Evolutionary conservation across 1,140 invertebrate genomes (phyloP).

Genomic region (Drosophila sproati): DNA sequence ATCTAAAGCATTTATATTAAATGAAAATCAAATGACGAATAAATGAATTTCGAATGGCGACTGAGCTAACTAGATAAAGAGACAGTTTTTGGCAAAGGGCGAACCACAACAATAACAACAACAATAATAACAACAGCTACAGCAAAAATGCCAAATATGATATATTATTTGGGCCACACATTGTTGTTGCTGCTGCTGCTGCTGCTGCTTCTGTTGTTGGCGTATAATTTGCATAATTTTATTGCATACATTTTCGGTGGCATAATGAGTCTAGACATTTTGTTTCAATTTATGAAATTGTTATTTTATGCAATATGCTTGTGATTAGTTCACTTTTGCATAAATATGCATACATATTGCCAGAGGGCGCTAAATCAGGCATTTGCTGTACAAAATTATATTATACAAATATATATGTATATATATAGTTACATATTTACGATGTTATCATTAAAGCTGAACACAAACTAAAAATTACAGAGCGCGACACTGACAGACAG

Average conservation of each 20-base stretch:
- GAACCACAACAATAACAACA: neutral
- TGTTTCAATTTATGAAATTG: constrained; percentile 69
- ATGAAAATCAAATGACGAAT: constrained; percentile 20
- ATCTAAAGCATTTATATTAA: constrained; percentile 9
- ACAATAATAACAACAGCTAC: neutral
- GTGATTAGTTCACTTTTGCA: constrained; percentile 67
- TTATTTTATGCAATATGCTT: constrained; percentile 76
- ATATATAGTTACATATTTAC: constrained; percentile 14
- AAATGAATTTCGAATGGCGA: constrained; percentile 29
- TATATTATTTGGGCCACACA: constrained; percentile 26
- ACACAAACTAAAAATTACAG: constrained; percentile 45
- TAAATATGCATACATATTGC: constrained; percentile 47
- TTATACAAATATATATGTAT: neutral
- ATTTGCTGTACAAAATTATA: neutral
- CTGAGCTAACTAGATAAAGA: constrained; percentile 18
- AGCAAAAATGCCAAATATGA: constrained; percentile 22
- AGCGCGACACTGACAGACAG: neutral
- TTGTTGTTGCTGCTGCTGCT: constrained; percentile 11
- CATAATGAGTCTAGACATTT: constrained; percentile 77
- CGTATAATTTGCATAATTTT: constrained; percentile 71
- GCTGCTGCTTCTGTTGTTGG: constrained; percentile 12
- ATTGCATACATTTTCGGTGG: constrained; percentile 59
- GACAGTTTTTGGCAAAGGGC: constrained; percentile 13
- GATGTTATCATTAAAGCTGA: constrained; percentile 19
- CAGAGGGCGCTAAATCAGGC: neutral